Conservation (phyloP, 2,113 vertebrate genomes). For the Psammodynastes pulverulentus region DNA sequence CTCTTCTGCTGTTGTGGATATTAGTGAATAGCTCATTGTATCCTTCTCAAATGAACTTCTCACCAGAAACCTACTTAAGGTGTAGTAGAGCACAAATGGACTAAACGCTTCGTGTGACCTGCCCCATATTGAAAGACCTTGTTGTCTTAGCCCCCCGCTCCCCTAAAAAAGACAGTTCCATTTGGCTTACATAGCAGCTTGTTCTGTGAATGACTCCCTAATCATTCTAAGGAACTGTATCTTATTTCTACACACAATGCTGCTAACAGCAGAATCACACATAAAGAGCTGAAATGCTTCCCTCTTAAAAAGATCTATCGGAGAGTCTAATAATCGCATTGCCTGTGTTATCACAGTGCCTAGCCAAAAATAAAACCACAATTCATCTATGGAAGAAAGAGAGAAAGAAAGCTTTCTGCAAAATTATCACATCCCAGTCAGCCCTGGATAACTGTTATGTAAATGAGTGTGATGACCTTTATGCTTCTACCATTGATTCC, state of each 20-base stretch:
- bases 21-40: too few species aligned
- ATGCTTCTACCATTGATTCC: conserved; percentile 3
- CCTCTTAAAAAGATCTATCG: neutral
- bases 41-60: neutral
- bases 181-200: neutral
- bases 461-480: neutral
- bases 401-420: neutral
- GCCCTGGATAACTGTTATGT: neutral
- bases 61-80: neutral
- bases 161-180: neutral
- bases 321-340: neutral
- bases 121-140: neutral
- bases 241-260: neutral
- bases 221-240: neutral
- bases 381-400: neutral
- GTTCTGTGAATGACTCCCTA: neutral
- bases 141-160: neutral
- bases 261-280: neutral
- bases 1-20: neutral
- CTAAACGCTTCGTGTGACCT: neutral
- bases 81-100: neutral
- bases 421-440: neutral
- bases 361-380: neutral
- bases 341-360: conserved; percentile 2
- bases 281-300: neutral